Evolutionary conservation across 2,113 vertebrate genomes (phyloP), one percentile per base, ranked within the genome.

Genomic region (Loxodonta africana): DNA sequence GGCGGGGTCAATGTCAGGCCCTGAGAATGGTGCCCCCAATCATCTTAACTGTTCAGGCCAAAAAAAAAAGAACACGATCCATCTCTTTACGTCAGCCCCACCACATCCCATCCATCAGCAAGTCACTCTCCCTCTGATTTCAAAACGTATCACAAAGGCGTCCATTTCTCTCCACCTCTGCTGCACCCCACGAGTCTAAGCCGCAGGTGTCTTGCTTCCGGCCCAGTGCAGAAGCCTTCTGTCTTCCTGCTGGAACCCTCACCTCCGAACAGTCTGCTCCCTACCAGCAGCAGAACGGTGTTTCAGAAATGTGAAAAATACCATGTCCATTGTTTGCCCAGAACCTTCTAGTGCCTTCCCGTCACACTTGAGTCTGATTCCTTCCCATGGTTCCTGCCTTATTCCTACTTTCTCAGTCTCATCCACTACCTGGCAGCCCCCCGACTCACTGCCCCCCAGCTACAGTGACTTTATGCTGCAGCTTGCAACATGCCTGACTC

Each of bases 401-500:
- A 15, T 44, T 51, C 33, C 33, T 51, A 0, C 3, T 51, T 67
- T 26, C 63, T 51, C n/a, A 46, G 4, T 30, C 44, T 51, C 28
- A 2, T 8, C 48, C 4, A 0, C 48, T 44, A 5, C 21, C 17
- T 48, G 30, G 8, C 41, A 48, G 48, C 48, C 28, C 23, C 30
- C 8, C 0, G 0, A 8, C 21, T 21, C 23, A 1, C 44, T 23
- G 23, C 7, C 5, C 14, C 57, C 69, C 33, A 51, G 37, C 33
- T 63, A 9, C 18, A 51, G 60, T 41, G 20, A 46, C 30, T 77
- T 2, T 5, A 0, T 0, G n/a, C 14, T 9, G 6, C 76, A 57
- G 60, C n/a, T 57, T 25, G 0, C n/a, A 30, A 33, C 37, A 2
- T 0, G 26, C 74, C 5, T 0, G 37, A 6, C 11, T 71, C n/a